A percentile compares a stretch with the other conserved stretches of the same genome.
phyloP scores from a whole-genome alignment of 2,888 invertebrate genomes.

The Metacarcinus magister region DNA sequence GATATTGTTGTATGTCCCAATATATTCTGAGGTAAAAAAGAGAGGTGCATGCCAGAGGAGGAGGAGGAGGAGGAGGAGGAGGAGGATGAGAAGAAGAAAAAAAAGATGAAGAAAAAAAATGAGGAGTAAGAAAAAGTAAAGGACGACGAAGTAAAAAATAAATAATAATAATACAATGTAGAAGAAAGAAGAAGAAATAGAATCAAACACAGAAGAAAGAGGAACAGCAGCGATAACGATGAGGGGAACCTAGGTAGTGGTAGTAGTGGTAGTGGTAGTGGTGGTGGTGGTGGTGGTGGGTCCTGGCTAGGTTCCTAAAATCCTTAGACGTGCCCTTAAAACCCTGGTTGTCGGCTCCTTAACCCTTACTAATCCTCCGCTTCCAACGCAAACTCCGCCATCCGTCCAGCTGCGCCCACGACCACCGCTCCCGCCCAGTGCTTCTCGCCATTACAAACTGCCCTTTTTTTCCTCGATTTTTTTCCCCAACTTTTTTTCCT shows the following conservation, averaged over 20 bases:
- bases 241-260: not conserved
- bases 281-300: not conserved
- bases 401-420: slow-evolving; percentile 34
- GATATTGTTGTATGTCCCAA: not conserved
- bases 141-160: not conserved
- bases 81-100: not conserved
- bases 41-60: not conserved
- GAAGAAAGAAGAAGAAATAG: not conserved
- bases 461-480: not conserved
- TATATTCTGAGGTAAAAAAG: not conserved
- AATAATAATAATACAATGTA: not conserved
- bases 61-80: not conserved
- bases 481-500: not conserved
- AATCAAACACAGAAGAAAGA: not conserved
- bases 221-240: not conserved
- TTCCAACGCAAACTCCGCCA: slow-evolving; percentile 65
- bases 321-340: slow-evolving; percentile 41
- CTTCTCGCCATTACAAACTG: not conserved
- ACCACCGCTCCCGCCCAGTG: slow-evolving; percentile 38
- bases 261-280: not conserved
- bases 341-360: slow-evolving; percentile 50
- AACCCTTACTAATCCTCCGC: slow-evolving; percentile 62
- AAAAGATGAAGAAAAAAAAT: not conserved
- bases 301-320: slow-evolving; percentile 40
- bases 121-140: not conserved